Percentiles rank a stretch among this genome's conserved stretches.
phyloP scores from a whole-genome alignment of 2,113 vertebrate genomes.

The Eurystomus gularis region DNA sequence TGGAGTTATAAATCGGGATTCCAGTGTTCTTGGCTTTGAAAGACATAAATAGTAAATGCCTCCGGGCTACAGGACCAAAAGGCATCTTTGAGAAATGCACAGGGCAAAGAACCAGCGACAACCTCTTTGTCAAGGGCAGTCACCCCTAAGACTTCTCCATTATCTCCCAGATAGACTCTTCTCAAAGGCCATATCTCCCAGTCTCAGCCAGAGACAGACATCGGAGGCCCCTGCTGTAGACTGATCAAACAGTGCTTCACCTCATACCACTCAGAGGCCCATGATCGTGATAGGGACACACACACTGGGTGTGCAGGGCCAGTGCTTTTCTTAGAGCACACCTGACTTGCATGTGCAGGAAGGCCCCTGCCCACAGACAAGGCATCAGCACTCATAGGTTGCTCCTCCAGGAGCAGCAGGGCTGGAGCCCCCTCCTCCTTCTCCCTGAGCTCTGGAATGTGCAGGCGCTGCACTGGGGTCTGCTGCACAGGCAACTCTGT shows the following conservation, averaged over 20 bases:
- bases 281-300: not conserved
- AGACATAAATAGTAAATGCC: not conserved
- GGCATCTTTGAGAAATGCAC: not conserved
- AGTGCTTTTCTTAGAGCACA: not conserved
- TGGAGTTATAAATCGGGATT: not conserved
- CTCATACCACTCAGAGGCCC: accelerated
- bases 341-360: not conserved
- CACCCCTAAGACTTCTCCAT: not conserved
- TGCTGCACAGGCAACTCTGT: not conserved
- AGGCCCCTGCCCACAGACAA: not conserved
- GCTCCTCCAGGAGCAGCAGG: not conserved
- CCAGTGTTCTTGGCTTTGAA: not conserved
- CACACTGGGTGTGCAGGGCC: not conserved
- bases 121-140: not conserved
- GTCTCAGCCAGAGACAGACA: not conserved
- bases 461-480: not conserved
- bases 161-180: not conserved
- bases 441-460: not conserved
- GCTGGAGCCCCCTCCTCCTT: not conserved
- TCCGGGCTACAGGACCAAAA: not conserved
- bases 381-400: not conserved
- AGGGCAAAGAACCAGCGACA: not conserved
- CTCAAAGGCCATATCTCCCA: not conserved
- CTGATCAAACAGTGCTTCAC: not conserved
- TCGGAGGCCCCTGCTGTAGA: not conserved